phyloP scores from a whole-genome alignment of 2,888 invertebrate species.

The Cremastinae sp. region DNA sequence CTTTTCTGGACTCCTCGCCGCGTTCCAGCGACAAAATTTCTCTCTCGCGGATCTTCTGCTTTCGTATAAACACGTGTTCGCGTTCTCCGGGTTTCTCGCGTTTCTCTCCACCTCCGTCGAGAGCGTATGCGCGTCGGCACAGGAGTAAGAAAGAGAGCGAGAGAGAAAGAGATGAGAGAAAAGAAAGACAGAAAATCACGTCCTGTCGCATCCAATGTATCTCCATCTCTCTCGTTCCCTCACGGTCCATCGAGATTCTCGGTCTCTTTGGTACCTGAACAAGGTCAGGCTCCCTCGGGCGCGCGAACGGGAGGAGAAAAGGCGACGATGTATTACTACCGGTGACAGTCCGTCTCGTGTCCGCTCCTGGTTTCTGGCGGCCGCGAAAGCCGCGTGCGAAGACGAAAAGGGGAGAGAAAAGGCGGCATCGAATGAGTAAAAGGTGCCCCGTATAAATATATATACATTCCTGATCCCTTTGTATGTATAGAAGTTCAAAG shows the following conservation, averaged over 20 bases:
- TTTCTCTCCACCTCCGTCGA: conserved; percentile 44
- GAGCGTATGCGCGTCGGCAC: too few species aligned
- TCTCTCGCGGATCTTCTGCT: conserved; percentile 65
- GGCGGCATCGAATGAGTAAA: conserved; percentile 51
- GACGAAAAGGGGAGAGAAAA: conserved; percentile 32
- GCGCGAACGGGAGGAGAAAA: conserved; percentile 65
- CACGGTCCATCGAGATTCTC: neutral
- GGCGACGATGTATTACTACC: conserved; percentile 78
- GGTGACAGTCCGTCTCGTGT: conserved; percentile 78
- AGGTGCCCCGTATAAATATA: conserved; percentile 39
- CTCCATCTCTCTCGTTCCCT: conserved; percentile 14
- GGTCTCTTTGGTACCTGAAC: conserved; percentile 5
- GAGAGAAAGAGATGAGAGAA: too few species aligned
- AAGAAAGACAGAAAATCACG: neutral
- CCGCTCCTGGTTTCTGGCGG: conserved; percentile 3
- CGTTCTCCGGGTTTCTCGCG: conserved; percentile 65
- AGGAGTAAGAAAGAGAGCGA: too few species aligned
- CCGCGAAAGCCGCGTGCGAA: conserved; percentile 38
- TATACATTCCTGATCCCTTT: conserved; percentile 31
- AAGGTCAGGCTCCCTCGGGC: conserved; percentile 60
- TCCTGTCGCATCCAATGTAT: conserved; percentile 2
- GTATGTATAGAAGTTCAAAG: conserved; percentile 21
- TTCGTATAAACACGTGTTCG: conserved; percentile 78
- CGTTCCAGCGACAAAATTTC: conserved; percentile 36
- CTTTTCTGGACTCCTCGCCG: conserved; percentile 19